Evolutionary conservation across 2,888 invertebrate species (phyloP), one percentile per base, ranked within the genome.

Genomic region (Elegia similella): DNA sequence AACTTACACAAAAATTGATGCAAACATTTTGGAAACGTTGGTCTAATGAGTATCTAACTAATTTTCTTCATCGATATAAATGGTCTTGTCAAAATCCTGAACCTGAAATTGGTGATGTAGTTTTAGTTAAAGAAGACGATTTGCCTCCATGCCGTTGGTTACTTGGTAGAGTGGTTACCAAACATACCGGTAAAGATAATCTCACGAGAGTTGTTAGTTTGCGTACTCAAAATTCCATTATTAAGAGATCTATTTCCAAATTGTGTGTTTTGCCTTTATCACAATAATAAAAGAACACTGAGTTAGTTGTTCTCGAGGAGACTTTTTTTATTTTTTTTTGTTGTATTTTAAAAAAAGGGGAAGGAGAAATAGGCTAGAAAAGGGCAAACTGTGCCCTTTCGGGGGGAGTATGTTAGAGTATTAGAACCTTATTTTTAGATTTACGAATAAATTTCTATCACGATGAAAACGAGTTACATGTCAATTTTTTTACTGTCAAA

Each of bases 111-210:
- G 56, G 56, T 1, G 32, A 23, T 10, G 42, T 57, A 17, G 56
- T 72, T 6, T 46, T 70, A 23, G 59, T 70, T 2, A 70, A 67
- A 52, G 46, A 58, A 12, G 64, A 66, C 8, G 60, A 62, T 15
- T 29, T 67, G 2, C 67, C 69, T 10, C 69, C 69, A 1, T 62
- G 60, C 13, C 63, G 64, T 58, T 67, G 67, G 65, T 23, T 60
- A 7, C 29, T 68, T 15, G 69, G 66, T 7, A 56, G 68, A n/a
- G 59, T 69, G n/a, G 30, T 61, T 8, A 55, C 52, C 8, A 67
- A 66, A 52, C 63, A 70, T 54, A 62, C 67, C 5, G 65, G 65
- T 17, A 23, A 23, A 10, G 68, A 69, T 52, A 59, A 63, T 7
- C 16, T 62, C 1, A 67, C 66, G 0, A 58, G 69, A 32, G 69